A percentile compares a stretch with the other conserved stretches of the same genome.
Evolutionary conservation across 2,113 vertebrate species (phyloP).

Genomic region (Danio rerio): GRCz12tu NC_133191.1:41426001-41426500

Average conservation of each 20-base stretch:
- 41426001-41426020: slow-evolving; percentile 14
- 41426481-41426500: slow-evolving; percentile 70
- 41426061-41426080: not conserved
- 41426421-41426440: slow-evolving; percentile 68
- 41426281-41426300: slow-evolving; percentile 41
- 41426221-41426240: slow-evolving; percentile 21
- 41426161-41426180: not conserved
- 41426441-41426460: slow-evolving; percentile 59
- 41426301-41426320: slow-evolving; percentile 61
- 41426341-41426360: slow-evolving; percentile 53
- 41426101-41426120: slow-evolving; percentile 45
- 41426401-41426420: slow-evolving; percentile 57
- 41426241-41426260: slow-evolving; percentile 46
- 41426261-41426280: slow-evolving; percentile 50
- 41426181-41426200: not conserved
- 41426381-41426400: slow-evolving; percentile 63
- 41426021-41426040: slow-evolving; percentile 30
- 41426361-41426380: slow-evolving; percentile 64
- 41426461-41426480: slow-evolving; percentile 58
- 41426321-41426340: slow-evolving; percentile 67
- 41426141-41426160: slow-evolving; percentile 15
- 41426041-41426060: not conserved
- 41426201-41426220: not conserved
- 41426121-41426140: not conserved
- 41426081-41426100: slow-evolving; percentile 26